These are phyloP conservation scores for Centrocercus urophasianus DNA, from an alignment of 2,113 vertebrate species.

Conservation along the genomic window DNA sequence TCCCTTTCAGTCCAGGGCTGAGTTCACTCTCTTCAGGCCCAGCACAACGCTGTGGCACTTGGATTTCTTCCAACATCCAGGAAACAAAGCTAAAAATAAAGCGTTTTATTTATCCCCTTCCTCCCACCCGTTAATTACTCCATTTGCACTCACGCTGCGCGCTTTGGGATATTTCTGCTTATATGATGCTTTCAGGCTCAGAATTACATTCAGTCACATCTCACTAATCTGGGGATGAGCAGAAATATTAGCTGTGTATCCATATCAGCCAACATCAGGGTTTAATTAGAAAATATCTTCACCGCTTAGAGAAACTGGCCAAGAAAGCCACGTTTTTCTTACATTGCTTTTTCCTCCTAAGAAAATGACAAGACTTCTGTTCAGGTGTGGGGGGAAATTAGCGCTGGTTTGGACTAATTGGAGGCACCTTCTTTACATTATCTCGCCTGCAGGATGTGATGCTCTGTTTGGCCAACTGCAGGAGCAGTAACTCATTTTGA, in stretches of 20 bases:
- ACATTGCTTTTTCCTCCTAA: neutral
- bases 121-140: neutral
- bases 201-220: neutral
- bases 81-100: slow-evolving; percentile 48
- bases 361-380: slow-evolving; percentile 28
- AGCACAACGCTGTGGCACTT: neutral
- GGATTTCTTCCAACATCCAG: slow-evolving; percentile 25
- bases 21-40: neutral
- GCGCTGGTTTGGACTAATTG: neutral
- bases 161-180: neutral
- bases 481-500: neutral
- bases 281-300: neutral
- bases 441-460: neutral
- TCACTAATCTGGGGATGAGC: neutral
- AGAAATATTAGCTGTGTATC: slow-evolving; percentile 5
- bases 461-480: neutral
- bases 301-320: neutral
- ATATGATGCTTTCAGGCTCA: neutral
- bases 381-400: neutral
- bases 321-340: neutral
- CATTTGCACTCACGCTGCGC: neutral
- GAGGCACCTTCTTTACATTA: neutral
- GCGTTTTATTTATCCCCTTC: neutral
- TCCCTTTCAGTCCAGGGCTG: neutral
- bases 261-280: neutral